These are phyloP conservation scores for Agapornis canus DNA, from an alignment of 2,797 vertebrate species.

Conservation along the genomic window DNA sequence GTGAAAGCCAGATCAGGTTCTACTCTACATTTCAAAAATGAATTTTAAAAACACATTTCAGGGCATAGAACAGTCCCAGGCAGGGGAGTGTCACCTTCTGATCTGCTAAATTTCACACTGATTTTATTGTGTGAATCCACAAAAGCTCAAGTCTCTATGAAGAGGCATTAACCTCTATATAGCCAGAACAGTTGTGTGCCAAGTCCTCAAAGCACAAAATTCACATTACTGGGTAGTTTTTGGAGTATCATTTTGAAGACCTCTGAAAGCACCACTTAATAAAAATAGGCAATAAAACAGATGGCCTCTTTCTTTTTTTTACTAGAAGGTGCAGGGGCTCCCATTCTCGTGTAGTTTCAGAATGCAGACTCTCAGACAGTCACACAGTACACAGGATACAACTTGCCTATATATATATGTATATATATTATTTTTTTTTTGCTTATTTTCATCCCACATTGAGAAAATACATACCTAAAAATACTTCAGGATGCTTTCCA, in stretches of 20 bases:
- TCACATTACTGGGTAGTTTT: background rate
- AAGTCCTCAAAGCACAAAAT: background rate
- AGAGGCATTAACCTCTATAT: background rate
- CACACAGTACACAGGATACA: background rate
- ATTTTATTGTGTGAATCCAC: background rate
- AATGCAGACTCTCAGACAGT: background rate
- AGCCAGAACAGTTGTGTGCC: background rate
- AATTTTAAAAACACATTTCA: background rate
- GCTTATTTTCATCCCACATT: conserved; percentile 1
- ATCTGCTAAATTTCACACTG: background rate
- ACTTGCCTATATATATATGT: background rate
- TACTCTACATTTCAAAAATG: background rate
- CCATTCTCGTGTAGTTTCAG: background rate
- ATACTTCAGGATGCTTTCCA: conserved; percentile 20
- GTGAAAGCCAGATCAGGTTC: background rate
- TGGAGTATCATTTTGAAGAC: background rate
- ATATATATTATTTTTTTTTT: background rate
- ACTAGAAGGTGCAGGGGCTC: background rate
- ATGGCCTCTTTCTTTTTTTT: background rate
- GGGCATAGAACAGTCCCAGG: background rate
- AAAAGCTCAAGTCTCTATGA: background rate
- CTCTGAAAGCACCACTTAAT: background rate
- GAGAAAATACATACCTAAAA: conserved; percentile 39
- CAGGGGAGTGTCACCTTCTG: background rate
- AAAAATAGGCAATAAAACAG: background rate